Conservation (phyloP, 1,140 invertebrate species). For the Habropoda laboriosa region DNA sequence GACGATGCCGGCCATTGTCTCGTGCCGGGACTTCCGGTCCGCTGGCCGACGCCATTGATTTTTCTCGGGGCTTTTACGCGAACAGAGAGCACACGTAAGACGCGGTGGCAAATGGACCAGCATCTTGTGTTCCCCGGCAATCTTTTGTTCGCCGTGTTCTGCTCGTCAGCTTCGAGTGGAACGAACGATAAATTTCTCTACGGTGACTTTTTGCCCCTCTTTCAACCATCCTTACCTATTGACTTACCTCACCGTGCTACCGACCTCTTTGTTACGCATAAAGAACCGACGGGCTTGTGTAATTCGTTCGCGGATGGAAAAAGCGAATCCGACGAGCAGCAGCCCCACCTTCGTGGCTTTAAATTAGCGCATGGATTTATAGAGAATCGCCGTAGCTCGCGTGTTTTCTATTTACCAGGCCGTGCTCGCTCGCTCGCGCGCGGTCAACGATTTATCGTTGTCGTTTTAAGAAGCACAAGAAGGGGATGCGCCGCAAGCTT, state of each 20-base stretch:
- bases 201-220: conserved; percentile 28
- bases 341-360: neutral
- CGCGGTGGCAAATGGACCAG: conserved; percentile 13
- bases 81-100: neutral
- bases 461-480: conserved; percentile 30
- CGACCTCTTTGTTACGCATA: neutral
- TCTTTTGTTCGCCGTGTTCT: neutral
- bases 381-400: conserved; percentile 15
- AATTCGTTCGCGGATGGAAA: neutral
- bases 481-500: neutral
- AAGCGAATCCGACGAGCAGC: too few species aligned
- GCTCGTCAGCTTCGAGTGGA: neutral
- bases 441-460: conserved; percentile 21
- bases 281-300: too few species aligned
- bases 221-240: neutral
- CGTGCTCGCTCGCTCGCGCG: too few species aligned
- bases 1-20: conserved; percentile 24
- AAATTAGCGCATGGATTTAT: conserved; percentile 29
- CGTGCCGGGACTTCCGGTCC: conserved; percentile 16
- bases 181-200: neutral
- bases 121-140: conserved; percentile 3
- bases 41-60: conserved; percentile 11
- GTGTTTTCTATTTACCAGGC: conserved; percentile 13
- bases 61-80: conserved; percentile 16
- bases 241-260: neutral